These are phyloP conservation scores for Hyperoplus immaculatus DNA, from an alignment of 2,797 vertebrate species.

Conservation along the genomic window DNA sequence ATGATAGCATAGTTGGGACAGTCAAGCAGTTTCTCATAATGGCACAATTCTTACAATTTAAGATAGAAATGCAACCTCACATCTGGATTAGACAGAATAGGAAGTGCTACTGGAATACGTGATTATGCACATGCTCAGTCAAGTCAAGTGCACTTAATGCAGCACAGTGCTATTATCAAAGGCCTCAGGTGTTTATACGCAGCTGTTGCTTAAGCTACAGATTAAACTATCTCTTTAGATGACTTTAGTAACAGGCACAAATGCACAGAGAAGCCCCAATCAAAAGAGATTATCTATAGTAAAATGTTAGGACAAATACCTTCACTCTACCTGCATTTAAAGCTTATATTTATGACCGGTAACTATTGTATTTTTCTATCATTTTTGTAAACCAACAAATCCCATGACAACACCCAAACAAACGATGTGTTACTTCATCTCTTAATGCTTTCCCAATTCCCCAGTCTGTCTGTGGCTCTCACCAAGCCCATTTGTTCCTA, in stretches of 20 bases:
- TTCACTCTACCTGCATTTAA: neutral
- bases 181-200: slow-evolving; percentile 22
- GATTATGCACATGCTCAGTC: neutral
- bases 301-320: neutral
- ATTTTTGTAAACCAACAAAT: neutral
- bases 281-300: neutral
- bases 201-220: slow-evolving; percentile 40
- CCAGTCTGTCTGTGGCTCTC: neutral
- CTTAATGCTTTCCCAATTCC: neutral
- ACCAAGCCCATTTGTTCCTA: neutral
- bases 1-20: neutral
- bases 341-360: no score
- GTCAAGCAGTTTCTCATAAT: neutral
- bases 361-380: neutral
- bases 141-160: neutral
- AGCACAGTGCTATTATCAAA: neutral
- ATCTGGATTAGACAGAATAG: neutral
- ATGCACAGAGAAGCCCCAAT: neutral
- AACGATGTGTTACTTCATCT: neutral
- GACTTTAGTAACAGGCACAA: neutral
- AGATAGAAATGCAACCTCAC: neutral
- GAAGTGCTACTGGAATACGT: slow-evolving; percentile 11
- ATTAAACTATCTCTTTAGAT: slow-evolving; percentile 9
- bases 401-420: neutral
- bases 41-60: neutral